Conservation (phyloP, 2,113 vertebrate genomes). For the Cryptomyrus ogoouensis region DNA sequence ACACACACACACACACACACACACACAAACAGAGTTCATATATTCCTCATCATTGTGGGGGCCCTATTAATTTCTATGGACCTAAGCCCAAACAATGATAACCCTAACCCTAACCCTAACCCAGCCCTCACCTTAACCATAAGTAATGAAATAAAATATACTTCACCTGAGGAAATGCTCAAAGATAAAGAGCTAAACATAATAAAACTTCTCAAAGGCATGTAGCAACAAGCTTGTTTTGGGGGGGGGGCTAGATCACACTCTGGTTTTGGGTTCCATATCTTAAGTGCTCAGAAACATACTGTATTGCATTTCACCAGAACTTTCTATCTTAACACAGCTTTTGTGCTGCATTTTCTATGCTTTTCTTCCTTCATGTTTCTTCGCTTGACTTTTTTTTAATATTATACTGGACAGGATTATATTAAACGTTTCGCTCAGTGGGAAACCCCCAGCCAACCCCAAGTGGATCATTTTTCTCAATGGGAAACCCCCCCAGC, state of each 20-base stretch:
- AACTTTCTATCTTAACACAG: not conserved
- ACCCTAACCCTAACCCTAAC: not conserved
- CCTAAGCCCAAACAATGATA: not conserved
- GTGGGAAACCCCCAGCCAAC: not conserved
- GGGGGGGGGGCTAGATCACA: not conserved
- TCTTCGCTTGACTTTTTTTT: not conserved
- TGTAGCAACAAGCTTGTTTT: not conserved
- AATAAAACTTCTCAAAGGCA: not conserved
- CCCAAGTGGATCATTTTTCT: not conserved
- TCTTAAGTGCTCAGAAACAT: not conserved
- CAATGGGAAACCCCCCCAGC: not conserved
- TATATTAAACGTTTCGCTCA: not conserved
- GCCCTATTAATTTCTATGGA: not conserved
- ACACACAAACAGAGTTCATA: not conserved
- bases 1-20: not conserved
- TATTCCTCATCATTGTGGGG: not conserved
- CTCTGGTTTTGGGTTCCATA: not conserved
- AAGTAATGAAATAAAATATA: not conserved
- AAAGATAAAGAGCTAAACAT: not conserved
- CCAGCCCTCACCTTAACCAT: not conserved
- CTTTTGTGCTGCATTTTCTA: not conserved
- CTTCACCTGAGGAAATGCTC: not conserved
- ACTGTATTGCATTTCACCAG: not conserved
- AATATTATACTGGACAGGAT: not conserved
- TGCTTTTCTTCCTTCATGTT: not conserved